Conservation (phyloP, 2,888 invertebrate species). For the Pterostichus niger region DNA sequence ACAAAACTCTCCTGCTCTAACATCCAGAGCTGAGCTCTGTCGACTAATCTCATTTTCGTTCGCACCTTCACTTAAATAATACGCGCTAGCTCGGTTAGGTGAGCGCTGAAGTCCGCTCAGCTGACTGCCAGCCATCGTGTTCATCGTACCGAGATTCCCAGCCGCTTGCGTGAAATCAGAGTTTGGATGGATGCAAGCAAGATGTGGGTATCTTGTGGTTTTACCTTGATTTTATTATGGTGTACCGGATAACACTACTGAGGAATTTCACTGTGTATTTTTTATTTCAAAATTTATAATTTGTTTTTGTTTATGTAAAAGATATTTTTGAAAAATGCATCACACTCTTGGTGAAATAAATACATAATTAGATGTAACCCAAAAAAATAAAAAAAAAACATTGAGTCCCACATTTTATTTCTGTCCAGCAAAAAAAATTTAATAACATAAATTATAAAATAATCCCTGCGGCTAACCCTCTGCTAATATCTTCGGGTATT, state of each 20-base stretch:
- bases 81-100: not conserved
- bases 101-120: conserved; percentile 48
- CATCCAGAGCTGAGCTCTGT: conserved; percentile 54
- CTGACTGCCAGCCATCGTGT: conserved; percentile 25
- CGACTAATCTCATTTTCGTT: conserved; percentile 56
- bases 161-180: conserved; percentile 36
- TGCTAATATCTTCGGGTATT: too few relatives aligned
- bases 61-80: conserved; percentile 57
- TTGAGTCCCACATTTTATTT: too few relatives aligned
- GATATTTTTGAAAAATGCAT: conserved; percentile 7
- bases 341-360: conserved; percentile 19
- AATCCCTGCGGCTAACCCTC: too few relatives aligned
- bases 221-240: conserved; percentile 62
- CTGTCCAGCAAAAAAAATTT: too few relatives aligned
- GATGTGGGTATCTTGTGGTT: conserved; percentile 16
- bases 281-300: not conserved
- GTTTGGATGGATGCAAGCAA: not conserved
- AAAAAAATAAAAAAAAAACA: too few relatives aligned
- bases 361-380: too few relatives aligned
- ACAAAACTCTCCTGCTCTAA: conserved; percentile 64
- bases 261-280: not conserved
- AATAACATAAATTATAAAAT: too few relatives aligned
- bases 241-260: conserved; percentile 49
- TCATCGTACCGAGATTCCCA: not conserved
- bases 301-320: not conserved